phyloP scores from a whole-genome alignment of 30 jellyfish, hydroid and myxozoan genomes.

The Turritopsis dohrnii region DNA sequence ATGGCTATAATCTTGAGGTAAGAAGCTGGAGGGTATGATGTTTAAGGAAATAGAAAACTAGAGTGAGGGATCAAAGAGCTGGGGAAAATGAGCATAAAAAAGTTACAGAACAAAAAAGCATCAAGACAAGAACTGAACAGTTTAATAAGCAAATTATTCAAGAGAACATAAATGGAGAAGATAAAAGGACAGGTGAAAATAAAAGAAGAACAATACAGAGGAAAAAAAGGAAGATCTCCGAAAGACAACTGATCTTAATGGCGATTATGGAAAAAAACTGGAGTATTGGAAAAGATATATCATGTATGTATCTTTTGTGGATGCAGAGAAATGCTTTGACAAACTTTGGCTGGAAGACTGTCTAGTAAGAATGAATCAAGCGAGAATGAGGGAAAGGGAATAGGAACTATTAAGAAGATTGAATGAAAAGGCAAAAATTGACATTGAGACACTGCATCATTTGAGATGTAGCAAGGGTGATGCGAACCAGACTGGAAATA shows the following conservation, averaged over 20 bases:
- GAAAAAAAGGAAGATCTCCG: slow-evolving; percentile 6
- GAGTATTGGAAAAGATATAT: slow-evolving; percentile 11
- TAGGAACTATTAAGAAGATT: neutral
- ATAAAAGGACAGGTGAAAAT: slow-evolving; percentile 10
- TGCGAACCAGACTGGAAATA: no score
- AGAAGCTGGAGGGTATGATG: no score
- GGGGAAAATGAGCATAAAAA: slow-evolving; percentile 41
- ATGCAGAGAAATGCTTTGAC: slow-evolving; percentile 50
- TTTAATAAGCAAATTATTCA: slow-evolving; percentile 30
- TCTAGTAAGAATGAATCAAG: slow-evolving; percentile 14
- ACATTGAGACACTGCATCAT: slow-evolving; percentile 28
- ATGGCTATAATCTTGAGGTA: no score
- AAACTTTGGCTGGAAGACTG: slow-evolving; percentile 42
- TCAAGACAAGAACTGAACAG: slow-evolving; percentile 22
- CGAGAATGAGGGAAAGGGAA: no score
- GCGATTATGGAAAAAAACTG: slow-evolving; percentile 35
- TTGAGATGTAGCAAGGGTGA: no score
- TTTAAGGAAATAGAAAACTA: slow-evolving; percentile 20
- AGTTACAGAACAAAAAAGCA: slow-evolving; percentile 34
- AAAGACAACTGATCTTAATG: slow-evolving; percentile 32
- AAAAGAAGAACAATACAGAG: slow-evolving; percentile 28
- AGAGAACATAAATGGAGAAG: slow-evolving; percentile 17
- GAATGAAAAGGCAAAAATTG: slow-evolving; percentile 32
- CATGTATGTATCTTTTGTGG: slow-evolving; percentile 22
- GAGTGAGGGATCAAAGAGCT: slow-evolving; percentile 21